phyloP scores from a whole-genome alignment of 1,140 invertebrate genomes.

The Drosophila lacteicornis region DNA sequence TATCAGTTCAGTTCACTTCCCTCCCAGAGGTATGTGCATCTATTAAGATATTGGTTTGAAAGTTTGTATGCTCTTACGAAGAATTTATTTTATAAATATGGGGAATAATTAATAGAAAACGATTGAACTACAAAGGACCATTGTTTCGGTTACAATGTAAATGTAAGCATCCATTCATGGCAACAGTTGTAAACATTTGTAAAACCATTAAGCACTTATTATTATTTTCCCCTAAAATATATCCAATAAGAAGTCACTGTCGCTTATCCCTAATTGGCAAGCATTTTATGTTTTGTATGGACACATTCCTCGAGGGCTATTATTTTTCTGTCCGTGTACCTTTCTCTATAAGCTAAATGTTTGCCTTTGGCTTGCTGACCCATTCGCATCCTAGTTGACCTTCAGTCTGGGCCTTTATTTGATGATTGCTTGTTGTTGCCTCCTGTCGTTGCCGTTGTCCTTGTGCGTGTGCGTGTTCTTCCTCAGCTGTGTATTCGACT shows the following conservation, averaged over 20 bases:
- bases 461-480: conserved; percentile 3
- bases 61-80: neutral
- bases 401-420: conserved; percentile 50
- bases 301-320: conserved; percentile 5
- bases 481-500: conserved; percentile 46
- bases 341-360: conserved; percentile 21
- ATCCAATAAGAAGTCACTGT: neutral
- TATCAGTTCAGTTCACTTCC: conserved; percentile 13
- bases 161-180: too few relatives aligned
- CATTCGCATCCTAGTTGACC: conserved; percentile 46
- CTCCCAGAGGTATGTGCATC: neutral
- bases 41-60: neutral
- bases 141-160: too few relatives aligned
- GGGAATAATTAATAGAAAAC: neutral
- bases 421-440: conserved; percentile 52
- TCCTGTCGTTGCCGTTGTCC: conserved; percentile 22
- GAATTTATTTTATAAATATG: neutral
- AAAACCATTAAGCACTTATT: neutral
- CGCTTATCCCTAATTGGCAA: neutral
- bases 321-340: conserved; percentile 5
- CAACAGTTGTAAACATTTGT: neutral
- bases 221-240: neutral
- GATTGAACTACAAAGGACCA: neutral
- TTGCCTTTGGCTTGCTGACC: conserved; percentile 33
- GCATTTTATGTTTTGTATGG: neutral